Base-by-base conservation (phyloP, 2,888 invertebrate species). In the Autographa pulchrina region DNA sequence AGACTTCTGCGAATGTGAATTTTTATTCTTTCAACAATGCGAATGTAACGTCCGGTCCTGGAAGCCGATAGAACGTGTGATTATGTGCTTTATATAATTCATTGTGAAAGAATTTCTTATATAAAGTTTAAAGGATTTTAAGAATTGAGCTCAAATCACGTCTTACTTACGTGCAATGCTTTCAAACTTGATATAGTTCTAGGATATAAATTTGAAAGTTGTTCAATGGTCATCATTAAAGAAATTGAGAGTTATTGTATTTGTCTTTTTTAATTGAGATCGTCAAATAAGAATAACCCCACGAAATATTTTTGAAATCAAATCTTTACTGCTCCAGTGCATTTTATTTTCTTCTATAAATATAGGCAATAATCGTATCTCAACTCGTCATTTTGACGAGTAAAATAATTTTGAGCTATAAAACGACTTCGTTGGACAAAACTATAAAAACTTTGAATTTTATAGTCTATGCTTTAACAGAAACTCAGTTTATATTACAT, bases 1-100 rank as follows among this genome's bases (percentile, higher is more conserved):
- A 73, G 84, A 70, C 64, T 74, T 72, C 61, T 65, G 68, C 68
- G 70, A 70, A 25, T 58, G 71, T 73, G 78, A 73, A 73, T 75
- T 71, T 75, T 59, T 72, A 65, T 83, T 80, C 68, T 72, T 74
- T 62, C 32, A 70, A 41, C 67, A 77, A 71, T 69, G 63, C 62
- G 43, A 64, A 71, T 70, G 72, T 59, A 65, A 32, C 58, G 25
- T 62, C 65, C 68, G 54, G 62, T 73, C 13, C 62, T 38, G 59
- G 43, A n/a, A 56, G 25, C 13, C n/a, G 18, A 41, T 72, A 63
- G 35, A 66, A 77, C 43, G 59, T 62, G 25, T 7, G 25, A 66
- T 72, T 72, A 72, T 65, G 56, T 38, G 11, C 41, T 67, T 80
- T 58, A 20, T 67, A 68, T 41, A 25, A 52, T 67, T 16, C 56